Base-by-base conservation (phyloP, 2,888 invertebrate genomes). In the Habroteleia sp. region DNA sequence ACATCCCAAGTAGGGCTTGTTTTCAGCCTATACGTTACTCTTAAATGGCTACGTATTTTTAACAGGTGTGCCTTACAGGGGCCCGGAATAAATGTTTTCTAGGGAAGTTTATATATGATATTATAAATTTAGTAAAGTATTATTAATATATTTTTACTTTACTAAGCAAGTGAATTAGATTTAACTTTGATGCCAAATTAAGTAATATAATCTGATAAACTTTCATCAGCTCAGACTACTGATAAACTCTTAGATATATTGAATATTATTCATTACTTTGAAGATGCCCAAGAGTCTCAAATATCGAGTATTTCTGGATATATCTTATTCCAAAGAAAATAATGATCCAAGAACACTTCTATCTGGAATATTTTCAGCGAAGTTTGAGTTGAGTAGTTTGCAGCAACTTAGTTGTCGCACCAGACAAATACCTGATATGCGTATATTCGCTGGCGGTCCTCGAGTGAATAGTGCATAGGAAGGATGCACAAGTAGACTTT, bases 361-460 rank as follows among this genome's bases (percentile, higher is more conserved):
- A 20, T n/a, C 4, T 10, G 3, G 33, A 29, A 46, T 20, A 46
- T 68, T 48, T 58, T 33, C n/a, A 13, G 14, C 4, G 1, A 8
- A n/a, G 31, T 50, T 50, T 41, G 8, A 35, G 58, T 52, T 11
- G n/a, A 54, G 42, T 60, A 44, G 20, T 52, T 44, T 13, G 42
- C 17, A 8, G 46, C 20, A 31, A 23, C 35, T 58, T 41, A 50
- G 58, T 58, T 31, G 39, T 50, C 23, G 31, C 46, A 29, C 7
- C 44, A 17, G 44, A 62, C 62, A 62, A 77, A 66, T 46, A 52
- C 56, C 20, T 50, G 50, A 31, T 56, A 58, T 63, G 63, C 62
- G 76, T 71, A 69, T 73, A 74, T 74, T 58, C 35, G 56, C 42
- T 35, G 69, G 25, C 23, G 44, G 62, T 44, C 16, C 60, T 74